Percentiles rank a stretch among this genome's conserved stretches.
Conservation (phyloP, 2,797 vertebrate genomes). For the Chiloscyllium punctatum region DNA sequence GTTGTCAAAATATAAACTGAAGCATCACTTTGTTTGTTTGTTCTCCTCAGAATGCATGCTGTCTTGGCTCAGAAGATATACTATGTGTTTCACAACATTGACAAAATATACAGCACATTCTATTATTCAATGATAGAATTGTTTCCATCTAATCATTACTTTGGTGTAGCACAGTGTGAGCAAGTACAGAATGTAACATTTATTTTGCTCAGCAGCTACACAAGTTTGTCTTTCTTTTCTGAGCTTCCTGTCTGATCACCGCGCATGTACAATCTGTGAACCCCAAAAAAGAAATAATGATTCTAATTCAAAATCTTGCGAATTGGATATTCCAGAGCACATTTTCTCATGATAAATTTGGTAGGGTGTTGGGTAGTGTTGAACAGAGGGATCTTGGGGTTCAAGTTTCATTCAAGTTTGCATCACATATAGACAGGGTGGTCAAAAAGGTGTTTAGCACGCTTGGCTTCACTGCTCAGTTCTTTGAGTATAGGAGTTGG, state of each 20-base stretch:
- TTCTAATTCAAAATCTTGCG: not conserved
- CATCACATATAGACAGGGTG: too few relatives aligned
- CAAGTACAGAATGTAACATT: not conserved
- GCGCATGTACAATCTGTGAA: not conserved
- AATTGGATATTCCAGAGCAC: too few relatives aligned
- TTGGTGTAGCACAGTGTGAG: not conserved
- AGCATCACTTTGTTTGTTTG: not conserved
- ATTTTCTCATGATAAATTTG: not conserved
- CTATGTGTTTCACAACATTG: not conserved
- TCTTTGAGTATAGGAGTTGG: too few relatives aligned
- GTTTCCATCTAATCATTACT: constrained; percentile 4
- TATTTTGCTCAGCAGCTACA: not conserved
- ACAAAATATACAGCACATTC: not conserved
- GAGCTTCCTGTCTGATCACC: not conserved
- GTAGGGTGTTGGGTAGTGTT: too few relatives aligned
- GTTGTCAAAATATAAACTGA: not conserved
- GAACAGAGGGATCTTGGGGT: too few relatives aligned
- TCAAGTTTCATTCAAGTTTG: too few relatives aligned
- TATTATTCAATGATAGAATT: not conserved
- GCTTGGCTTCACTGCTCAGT: too few relatives aligned
- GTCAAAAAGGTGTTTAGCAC: too few relatives aligned
- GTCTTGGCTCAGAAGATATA: not conserved
- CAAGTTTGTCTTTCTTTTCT: not conserved
- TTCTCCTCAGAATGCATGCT: not conserved
- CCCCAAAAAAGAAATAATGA: not conserved